Conservation (phyloP, 2,888 invertebrate species). For the Amaurobius ferox region DNA sequence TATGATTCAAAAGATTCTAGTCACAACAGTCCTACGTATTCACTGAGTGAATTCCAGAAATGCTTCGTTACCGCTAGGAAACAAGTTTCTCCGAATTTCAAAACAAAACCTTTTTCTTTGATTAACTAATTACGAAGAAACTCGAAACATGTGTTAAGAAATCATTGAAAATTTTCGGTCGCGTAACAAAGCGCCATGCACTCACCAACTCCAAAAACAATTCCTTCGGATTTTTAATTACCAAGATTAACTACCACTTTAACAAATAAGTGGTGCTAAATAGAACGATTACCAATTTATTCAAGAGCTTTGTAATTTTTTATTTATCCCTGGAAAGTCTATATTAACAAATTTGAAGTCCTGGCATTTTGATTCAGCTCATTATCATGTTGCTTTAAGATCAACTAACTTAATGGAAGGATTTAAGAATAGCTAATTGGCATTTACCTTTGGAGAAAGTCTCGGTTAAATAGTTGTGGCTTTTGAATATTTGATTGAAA, state of each 20-base stretch:
- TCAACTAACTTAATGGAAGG: background rate
- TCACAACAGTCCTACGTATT: no score
- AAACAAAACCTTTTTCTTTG: no score
- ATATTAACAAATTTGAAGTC: background rate
- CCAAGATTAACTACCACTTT: background rate
- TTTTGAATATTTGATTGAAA: no score
- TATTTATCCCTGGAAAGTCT: background rate
- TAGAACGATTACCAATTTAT: background rate
- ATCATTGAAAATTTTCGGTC: no score
- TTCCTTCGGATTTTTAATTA: background rate
- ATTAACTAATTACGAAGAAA: no score
- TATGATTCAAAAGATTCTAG: no score
- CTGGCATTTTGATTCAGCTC: background rate
- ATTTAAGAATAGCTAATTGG: background rate
- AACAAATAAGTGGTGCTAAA: background rate
- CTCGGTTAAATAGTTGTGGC: background rate
- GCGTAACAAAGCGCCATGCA: no score
- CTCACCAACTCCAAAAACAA: no score
- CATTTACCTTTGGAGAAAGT: background rate
- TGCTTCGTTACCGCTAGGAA: no score
- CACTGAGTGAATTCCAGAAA: no score
- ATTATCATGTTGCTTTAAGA: background rate
- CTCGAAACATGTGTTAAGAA: no score
- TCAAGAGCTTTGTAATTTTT: conserved; percentile 2
- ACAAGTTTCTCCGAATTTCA: no score